phyloP scores from a whole-genome alignment of 2,797 vertebrate species.

The Myripristis murdjan region DNA sequence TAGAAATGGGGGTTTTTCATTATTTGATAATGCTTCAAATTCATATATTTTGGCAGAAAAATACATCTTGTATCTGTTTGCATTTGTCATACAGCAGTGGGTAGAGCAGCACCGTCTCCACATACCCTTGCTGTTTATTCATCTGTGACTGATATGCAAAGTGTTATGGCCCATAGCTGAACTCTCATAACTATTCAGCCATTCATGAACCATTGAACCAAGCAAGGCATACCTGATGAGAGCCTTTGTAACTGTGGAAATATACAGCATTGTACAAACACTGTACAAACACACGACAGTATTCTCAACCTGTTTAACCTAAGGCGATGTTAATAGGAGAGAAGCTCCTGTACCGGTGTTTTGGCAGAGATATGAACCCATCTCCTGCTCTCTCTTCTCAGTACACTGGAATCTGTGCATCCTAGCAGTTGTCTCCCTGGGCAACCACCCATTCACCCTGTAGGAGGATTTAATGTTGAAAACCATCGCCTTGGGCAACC shows the following conservation, averaged over 20 bases:
- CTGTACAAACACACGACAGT: background rate
- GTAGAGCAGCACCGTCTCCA: too few species aligned
- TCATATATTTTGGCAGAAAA: too few species aligned
- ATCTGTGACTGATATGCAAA: conserved; percentile 44
- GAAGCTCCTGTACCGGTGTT: background rate
- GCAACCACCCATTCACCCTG: conserved; percentile 62
- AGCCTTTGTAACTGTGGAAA: conserved; percentile 20
- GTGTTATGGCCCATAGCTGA: conserved; percentile 31
- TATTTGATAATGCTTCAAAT: too few species aligned
- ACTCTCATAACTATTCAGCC: conserved; percentile 16
- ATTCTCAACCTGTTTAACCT: conserved; percentile 10
- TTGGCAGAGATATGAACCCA: conserved; percentile 20
- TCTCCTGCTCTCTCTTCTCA: conserved; percentile 4
- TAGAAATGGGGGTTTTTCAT: too few species aligned
- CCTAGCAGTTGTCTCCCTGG: conserved; percentile 41
- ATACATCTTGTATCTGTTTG: too few species aligned
- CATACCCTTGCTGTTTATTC: conserved; percentile 29
- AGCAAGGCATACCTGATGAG: background rate
- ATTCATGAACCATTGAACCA: conserved; percentile 25
- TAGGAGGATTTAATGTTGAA: conserved; percentile 63
- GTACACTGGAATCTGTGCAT: too few species aligned
- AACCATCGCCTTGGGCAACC: conserved; percentile 53
- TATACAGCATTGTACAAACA: too few species aligned
- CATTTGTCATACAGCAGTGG: too few species aligned
- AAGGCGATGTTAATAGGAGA: background rate